Conservation (phyloP, 2,888 invertebrate genomes). For the Podotricha telesiphe region DNA sequence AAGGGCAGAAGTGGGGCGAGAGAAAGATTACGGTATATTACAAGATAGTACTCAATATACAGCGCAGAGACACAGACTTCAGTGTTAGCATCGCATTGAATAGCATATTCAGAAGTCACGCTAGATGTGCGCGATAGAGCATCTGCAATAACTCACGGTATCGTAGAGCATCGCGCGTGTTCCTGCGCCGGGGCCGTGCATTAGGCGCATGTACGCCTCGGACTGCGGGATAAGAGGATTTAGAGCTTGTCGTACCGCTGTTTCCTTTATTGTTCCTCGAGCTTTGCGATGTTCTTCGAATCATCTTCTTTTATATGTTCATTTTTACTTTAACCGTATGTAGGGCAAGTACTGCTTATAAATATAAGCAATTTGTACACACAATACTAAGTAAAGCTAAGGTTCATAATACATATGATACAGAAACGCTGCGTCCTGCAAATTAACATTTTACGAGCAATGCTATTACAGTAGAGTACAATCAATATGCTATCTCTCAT, state of each 20-base stretch:
- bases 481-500: neutral
- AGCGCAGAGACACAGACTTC: conserved; percentile 8
- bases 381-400: no score
- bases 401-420: no score
- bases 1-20: neutral
- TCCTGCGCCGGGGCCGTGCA: conserved; percentile 39
- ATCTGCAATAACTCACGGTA: conserved; percentile 40
- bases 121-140: conserved; percentile 30
- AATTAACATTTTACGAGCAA: neutral
- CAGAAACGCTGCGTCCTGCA: no score
- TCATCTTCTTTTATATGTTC: conserved; percentile 4
- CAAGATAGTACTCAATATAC: conserved; percentile 3
- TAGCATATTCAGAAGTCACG: conserved; percentile 23
- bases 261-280: conserved; percentile 21
- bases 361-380: no score
- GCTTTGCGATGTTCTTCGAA: conserved; percentile 8
- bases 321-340: no score
- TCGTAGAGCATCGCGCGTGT: conserved; percentile 37
- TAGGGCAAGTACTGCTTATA: no score
- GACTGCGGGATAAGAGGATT: conserved; percentile 9
- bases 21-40: conserved; percentile 6
- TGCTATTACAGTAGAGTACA: neutral
- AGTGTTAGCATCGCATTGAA: conserved; percentile 11
- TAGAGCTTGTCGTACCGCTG: conserved; percentile 16
- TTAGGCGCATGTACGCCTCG: conserved; percentile 19